Evolutionary conservation across 2,113 vertebrate species (phyloP).

Genomic region (Probosciger aterrimus): DNA sequence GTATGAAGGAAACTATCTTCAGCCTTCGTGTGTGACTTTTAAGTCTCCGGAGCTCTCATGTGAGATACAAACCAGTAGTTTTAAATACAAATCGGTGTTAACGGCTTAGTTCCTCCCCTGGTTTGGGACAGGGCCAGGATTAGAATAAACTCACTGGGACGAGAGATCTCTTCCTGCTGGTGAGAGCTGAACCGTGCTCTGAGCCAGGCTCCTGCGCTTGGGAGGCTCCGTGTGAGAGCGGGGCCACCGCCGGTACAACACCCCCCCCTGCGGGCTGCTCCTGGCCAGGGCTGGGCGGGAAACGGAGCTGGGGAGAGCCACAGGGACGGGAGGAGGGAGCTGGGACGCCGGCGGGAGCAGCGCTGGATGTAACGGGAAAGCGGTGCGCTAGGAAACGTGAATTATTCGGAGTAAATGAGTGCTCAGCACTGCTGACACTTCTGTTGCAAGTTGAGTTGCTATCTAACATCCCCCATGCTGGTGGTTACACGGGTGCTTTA

Average conservation of each 20-base stretch:
- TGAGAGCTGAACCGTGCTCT: not conserved
- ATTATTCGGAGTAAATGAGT: accelerated
- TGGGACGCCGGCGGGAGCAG: too few species aligned
- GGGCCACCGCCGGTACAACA: not conserved
- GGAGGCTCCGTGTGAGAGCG: too few species aligned
- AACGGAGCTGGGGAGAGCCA: not conserved
- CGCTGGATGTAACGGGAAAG: too few species aligned
- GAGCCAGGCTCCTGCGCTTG: not conserved
- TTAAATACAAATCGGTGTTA: accelerated
- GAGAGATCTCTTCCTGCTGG: not conserved
- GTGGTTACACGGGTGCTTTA: not conserved
- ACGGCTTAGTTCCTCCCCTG: accelerated
- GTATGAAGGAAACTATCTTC: not conserved
- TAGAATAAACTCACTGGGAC: not conserved
- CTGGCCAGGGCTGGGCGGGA: not conserved
- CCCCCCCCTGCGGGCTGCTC: constrained; percentile 6
- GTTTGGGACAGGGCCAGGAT: not conserved
- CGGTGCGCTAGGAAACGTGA: not conserved
- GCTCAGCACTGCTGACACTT: accelerated
- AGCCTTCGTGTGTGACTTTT: accelerated
- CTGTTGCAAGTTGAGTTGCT: accelerated
- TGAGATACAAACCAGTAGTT: accelerated
- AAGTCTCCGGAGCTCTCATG: accelerated
- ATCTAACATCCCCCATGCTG: accelerated
- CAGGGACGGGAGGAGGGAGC: not conserved